A percentile compares a stretch with the other conserved stretches of the same genome.
Evolutionary conservation across 2,888 invertebrate genomes (phyloP).

Genomic region (Agriopis aurantiaria): DNA sequence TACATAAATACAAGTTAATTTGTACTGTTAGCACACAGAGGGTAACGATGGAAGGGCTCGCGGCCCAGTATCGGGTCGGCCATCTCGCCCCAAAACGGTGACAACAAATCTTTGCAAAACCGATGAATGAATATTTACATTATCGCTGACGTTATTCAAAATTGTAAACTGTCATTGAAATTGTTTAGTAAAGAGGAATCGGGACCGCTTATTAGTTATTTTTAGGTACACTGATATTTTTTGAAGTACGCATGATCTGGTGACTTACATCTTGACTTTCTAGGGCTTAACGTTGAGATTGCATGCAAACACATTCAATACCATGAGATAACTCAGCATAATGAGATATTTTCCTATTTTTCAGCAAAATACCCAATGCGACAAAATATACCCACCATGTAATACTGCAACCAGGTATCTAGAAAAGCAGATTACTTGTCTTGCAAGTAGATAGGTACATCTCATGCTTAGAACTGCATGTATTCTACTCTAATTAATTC

Average conservation of each 20-base stretch:
- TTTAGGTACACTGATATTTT: constrained; percentile 12
- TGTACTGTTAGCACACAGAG: neutral
- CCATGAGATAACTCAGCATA: neutral
- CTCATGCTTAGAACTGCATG: neutral
- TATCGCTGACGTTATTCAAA: constrained; percentile 14
- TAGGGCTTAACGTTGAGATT: neutral
- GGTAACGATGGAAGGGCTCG: constrained; percentile 17
- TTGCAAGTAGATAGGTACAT: neutral
- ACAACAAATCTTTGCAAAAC: constrained; percentile 19
- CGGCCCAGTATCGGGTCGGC: constrained; percentile 17
- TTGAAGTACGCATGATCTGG: constrained; percentile 7
- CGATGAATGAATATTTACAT: constrained; percentile 25
- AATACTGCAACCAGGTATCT: neutral
- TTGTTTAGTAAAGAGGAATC: constrained; percentile 24
- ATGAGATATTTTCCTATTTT: neutral
- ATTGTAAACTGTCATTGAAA: constrained; percentile 16
- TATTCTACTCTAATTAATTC: constrained; percentile 1
- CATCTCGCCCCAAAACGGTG: constrained; percentile 25
- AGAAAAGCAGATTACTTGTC: neutral
- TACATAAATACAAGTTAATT: neutral
- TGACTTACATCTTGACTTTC: neutral
- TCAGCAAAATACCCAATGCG: neutral
- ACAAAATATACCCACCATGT: neutral
- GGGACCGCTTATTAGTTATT: constrained; percentile 29
- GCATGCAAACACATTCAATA: constrained; percentile 1